Base-by-base conservation (phyloP, 2,113 vertebrate species). In the Gadus chalcogrammus region DNA sequence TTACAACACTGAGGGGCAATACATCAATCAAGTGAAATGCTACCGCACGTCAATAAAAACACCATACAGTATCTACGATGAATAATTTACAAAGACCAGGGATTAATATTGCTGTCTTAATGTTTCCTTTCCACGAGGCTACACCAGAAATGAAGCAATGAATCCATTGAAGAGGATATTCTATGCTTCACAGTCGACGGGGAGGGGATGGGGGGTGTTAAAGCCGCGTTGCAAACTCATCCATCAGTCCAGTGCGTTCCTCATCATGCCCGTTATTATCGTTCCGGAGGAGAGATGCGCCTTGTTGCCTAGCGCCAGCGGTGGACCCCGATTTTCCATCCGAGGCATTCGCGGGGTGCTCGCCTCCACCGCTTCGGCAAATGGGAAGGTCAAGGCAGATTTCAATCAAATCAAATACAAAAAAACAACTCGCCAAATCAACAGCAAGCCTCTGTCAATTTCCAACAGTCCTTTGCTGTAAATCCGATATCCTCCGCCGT, bases 61-160 rank as follows among this genome's bases (percentile, higher is more conserved):
- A 81, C 77, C 74, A 79, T 81, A 7, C 55, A 17, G 55, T n/a
- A 73, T 60, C 64, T 72, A 65, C 75, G 67, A 86, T 87, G 55
- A 87, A 90, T 86, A 71, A 87, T 85, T 84, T 73, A 87, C 71
- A 77, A 74, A 69, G 60, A 84, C 80, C 82, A 87, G 85, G 86
- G 84, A 83, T 83, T 79, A 80, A 81, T 81, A 88, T 88, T 73
- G 84, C 82, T 79, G 75, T 80, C 15, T 75, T 75, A 67, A 77
- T 83, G 83, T 79, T 77, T 15, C 72, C 66, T 79, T 80, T 87
- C 82, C 81, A 82, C 16, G 31, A 76, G 83, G 84, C 78, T 77
- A 80, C 81, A 83, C 81, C 70, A 22, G 8, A 59, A 83, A 88
- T 78, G 75, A 79, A 71, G 55, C 77, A 61, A 77, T 58, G 76